phyloP scores from a whole-genome alignment of 37 sponge, comb jelly and placozoan species.

The Amphimedon queenslandica region DNA sequence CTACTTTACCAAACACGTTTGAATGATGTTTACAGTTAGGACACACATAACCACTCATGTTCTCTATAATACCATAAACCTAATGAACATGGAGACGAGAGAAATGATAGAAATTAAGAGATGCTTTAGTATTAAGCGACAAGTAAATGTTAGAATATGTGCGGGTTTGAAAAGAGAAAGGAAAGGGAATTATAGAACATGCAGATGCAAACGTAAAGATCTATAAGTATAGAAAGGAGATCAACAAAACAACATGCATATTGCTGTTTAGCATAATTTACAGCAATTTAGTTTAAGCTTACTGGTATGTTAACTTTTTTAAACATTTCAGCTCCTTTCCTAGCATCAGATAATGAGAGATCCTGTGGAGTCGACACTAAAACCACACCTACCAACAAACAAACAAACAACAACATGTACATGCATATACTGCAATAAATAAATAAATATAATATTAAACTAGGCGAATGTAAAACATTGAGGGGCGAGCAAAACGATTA shows the following conservation, averaged over 20 bases:
- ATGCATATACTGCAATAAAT: not conserved
- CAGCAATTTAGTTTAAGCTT: not conserved
- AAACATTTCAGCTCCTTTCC: constrained; percentile 96
- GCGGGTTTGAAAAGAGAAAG: not conserved
- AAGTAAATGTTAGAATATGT: too few relatives aligned
- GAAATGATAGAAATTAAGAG: too few relatives aligned
- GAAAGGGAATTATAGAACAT: not conserved
- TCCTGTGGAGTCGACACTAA: constrained; percentile 94
- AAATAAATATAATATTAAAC: too few relatives aligned
- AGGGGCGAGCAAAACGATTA: too few relatives aligned
- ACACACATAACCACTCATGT: constrained; percentile 90
- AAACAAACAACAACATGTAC: too few relatives aligned
- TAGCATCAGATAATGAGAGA: constrained; percentile 85
- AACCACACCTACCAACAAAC: constrained; percentile 59
- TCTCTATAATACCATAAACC: constrained; percentile 89
- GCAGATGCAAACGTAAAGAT: not conserved
- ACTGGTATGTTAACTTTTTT: constrained; percentile 74
- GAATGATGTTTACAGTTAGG: constrained; percentile 73
- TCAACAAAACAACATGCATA: not conserved
- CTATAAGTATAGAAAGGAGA: not conserved
- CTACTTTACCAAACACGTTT: constrained; percentile 83
- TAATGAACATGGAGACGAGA: constrained; percentile 4
- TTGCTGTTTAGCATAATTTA: not conserved
- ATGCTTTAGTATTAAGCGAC: not conserved
- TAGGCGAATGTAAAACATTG: too few relatives aligned